These are phyloP conservation scores for Alethe diademata DNA, from an alignment of 2,113 vertebrate species.

Conservation along the genomic window DNA sequence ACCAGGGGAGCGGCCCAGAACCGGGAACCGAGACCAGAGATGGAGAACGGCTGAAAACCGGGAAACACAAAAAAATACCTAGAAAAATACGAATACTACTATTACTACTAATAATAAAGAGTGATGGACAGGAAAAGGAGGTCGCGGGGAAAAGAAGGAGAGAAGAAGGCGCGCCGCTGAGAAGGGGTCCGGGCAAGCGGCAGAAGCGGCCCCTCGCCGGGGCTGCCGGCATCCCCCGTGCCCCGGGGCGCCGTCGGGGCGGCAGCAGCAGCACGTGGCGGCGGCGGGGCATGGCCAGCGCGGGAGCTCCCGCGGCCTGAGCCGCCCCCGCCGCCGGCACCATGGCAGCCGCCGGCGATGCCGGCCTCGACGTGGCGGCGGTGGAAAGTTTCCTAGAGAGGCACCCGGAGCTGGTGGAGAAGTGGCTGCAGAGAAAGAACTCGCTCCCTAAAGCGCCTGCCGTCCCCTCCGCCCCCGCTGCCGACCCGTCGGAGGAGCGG, in stretches of 20 bases:
- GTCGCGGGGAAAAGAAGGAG: not conserved
- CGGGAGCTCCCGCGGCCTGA: not conserved
- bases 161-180: not conserved
- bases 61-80: not conserved
- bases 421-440: slow-evolving; percentile 85
- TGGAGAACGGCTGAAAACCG: not conserved
- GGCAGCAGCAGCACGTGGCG: not conserved
- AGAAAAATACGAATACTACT: not conserved
- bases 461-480: not conserved
- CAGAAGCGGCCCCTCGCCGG: not conserved
- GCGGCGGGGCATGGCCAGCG: not conserved
- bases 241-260: not conserved
- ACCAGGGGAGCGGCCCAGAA: not conserved
- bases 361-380: slow-evolving; percentile 86
- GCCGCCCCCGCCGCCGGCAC: not conserved
- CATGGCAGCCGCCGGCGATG: slow-evolving; percentile 78
- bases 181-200: not conserved
- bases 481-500: not conserved
- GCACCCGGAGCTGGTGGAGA: slow-evolving; percentile 91
- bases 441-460: not conserved
- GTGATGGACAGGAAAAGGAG: not conserved
- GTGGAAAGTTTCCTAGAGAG: slow-evolving; percentile 97
- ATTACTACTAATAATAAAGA: not conserved
- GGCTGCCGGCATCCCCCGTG: not conserved
- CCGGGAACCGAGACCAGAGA: not conserved